Conservation (phyloP, 2,888 invertebrate genomes). For the Ophraella communa region DNA sequence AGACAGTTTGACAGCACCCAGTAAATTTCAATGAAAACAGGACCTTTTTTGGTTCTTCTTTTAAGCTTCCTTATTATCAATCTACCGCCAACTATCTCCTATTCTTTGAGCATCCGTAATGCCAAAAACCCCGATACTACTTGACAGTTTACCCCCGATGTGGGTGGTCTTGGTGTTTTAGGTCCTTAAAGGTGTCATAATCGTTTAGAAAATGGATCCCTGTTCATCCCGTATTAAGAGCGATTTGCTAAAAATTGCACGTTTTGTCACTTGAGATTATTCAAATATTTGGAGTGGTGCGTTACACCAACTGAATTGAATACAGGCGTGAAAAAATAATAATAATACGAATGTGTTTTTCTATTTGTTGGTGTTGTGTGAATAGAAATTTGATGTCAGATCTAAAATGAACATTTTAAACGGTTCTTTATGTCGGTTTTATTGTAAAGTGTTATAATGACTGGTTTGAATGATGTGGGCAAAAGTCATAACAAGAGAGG, state of each 20-base stretch:
- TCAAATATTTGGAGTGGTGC: conserved; percentile 30
- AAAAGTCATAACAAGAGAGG: conserved; percentile 3
- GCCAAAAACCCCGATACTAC: conserved; percentile 13
- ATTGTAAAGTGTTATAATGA: conserved; percentile 9
- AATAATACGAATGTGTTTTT: conserved; percentile 7
- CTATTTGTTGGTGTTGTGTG: conserved; percentile 4
- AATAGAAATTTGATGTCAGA: neutral
- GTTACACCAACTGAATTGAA: conserved; percentile 5
- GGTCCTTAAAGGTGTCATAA: conserved; percentile 22
- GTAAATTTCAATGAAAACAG: conserved; percentile 9
- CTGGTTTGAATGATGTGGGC: neutral
- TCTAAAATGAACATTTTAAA: conserved; percentile 9
- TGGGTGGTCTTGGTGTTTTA: conserved; percentile 18
- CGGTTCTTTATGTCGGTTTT: conserved; percentile 4
- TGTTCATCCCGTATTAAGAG: conserved; percentile 19
- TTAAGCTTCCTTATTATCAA: conserved; percentile 6
- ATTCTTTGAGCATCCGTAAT: neutral
- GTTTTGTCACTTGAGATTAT: conserved; percentile 40
- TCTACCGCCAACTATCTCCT: conserved; percentile 7
- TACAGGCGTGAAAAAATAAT: neutral
- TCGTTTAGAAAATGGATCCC: conserved; percentile 9
- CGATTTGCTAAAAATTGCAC: conserved; percentile 32
- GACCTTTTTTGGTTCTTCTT: conserved; percentile 1
- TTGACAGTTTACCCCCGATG: conserved; percentile 6
- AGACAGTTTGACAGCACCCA: conserved; percentile 7